Base-by-base conservation (phyloP, 1,140 invertebrate genomes). In the Lysiphlebus fabarum region DNA sequence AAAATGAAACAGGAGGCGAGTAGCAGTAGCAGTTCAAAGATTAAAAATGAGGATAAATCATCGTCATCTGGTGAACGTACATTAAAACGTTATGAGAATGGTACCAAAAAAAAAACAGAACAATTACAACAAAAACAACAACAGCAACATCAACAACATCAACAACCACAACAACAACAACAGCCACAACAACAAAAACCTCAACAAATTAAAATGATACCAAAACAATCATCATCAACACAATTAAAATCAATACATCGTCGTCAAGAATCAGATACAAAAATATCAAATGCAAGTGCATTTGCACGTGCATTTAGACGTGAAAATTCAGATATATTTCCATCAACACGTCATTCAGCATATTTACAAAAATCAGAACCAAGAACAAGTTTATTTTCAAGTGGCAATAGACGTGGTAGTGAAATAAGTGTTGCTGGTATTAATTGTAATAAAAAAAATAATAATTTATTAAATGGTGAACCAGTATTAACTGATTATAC, bases 271-370 rank as follows among this genome's bases (percentile, higher is more conserved):
- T 82, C 85, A 42, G 88, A 89, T 64, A 82, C 82, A 6, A 87
- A 84, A 70, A 71, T 88, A 49, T 81, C 83, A 6, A 85, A 82
- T 65, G 60, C 74, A n/a, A 75, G 71, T 58, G 83, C 86, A 55
- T 89, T 90, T 70, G 85, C 88, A 43, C 83, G 88, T 59, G 86
- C 87, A n/a, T 91, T 91, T 70, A 81, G 90, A 34, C 82, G 90
- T 56, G 90, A 92, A 72, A 90, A 90, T 74, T 90, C 89, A 0
- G 89, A 91, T 68, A 86, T 91, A 60, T 90, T 90, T 68, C 88
- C 87, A 1, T 85, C 86, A 40, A 84, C 85, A n/a, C 77, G 89
- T 38, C 88, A 91, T 70, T 91, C 89, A 34, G 89, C 88, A 82
- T 90, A 72, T 82, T 80, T 76, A 61, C 82, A 67, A 80, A 85